Percentiles rank a stretch among this genome's conserved stretches.
phyloP scores from a whole-genome alignment of 2,797 vertebrate genomes.

The Tadarida brasiliensis region DNA sequence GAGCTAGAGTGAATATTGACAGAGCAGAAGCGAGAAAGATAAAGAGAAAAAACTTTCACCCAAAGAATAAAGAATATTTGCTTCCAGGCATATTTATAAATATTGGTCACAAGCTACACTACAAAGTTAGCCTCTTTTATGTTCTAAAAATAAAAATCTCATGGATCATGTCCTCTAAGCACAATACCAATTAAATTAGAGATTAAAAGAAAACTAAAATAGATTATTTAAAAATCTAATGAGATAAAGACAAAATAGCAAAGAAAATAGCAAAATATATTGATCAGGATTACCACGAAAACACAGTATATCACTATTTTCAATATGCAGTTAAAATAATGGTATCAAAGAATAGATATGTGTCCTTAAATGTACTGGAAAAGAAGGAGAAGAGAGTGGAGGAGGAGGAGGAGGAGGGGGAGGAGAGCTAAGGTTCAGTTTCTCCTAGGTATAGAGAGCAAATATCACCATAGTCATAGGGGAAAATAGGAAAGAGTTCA shows the following conservation, averaged over 20 bases:
- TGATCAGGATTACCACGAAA: not conserved
- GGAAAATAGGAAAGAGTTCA: not conserved
- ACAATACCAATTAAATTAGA: not conserved
- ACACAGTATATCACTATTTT: not conserved
- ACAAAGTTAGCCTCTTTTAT: not conserved
- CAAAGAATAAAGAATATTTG: not conserved
- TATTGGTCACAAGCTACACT: not conserved
- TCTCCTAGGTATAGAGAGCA: not conserved
- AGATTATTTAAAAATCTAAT: not conserved
- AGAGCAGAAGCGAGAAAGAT: not conserved
- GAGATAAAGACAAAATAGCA: not conserved
- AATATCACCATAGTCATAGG: not conserved
- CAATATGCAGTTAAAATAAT: not conserved
- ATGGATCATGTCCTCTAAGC: not conserved
- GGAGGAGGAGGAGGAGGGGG: fast-evolving
- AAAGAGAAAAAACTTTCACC: not conserved
- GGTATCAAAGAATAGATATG: not conserved
- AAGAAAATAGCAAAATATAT: not conserved
- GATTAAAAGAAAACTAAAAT: not conserved
- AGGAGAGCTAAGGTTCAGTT: fast-evolving
- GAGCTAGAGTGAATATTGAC: not conserved
- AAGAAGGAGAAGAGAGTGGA: fast-evolving
- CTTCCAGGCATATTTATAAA: not conserved
- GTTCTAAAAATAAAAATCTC: slow-evolving; percentile 2
- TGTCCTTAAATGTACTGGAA: not conserved